Base-by-base conservation (phyloP, 2,113 vertebrate species). In the Martes martes region DNA sequence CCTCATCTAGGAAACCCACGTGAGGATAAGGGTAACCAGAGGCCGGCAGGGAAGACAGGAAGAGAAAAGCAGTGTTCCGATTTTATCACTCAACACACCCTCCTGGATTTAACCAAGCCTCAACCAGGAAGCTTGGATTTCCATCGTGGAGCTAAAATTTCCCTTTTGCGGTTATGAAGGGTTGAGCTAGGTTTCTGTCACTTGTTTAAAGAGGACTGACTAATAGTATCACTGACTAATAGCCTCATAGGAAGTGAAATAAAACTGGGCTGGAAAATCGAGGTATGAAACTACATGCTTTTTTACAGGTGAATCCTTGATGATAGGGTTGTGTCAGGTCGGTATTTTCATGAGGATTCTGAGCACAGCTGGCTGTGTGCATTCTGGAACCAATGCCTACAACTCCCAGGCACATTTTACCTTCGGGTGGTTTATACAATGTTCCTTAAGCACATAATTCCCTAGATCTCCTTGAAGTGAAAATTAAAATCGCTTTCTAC, bases 401-500 rank as follows among this genome's bases (percentile, higher is more conserved):
- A 71, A 15, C 36, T 85, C 55, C 36, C 5, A 7, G 36, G 57
- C 42, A 52, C 6, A 55, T 42, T 76, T 71, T 73, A 57, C 52
- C 33, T 96, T 85, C 67, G 81, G 76, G 69, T 69, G 67, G 31
- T n/a, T 69, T 84, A 61, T 6, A 47, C 45, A 63, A 23, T 24
- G 33, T 42, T 80, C 59, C 79, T 78, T 80, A 71, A 78, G 84
- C 61, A 61, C 50, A 31, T 19, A 79, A 81, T 73, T 85, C 78
- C 36, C 86, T 84, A 52, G 67, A 91, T 95, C 21, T 89, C 55
- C 69, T 83, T 91, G 73, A 94, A 86, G 89, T 80, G 89, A 95
- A 96, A 97, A 95, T 96, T 85, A 94, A 96, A 96, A 87, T 94
- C 14, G 94, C 95, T 95, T 74, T 55, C 85, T 88, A 47, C 82